These are phyloP conservation scores for Petrocephalus microphthalmus DNA, from an alignment of 2,113 vertebrate genomes.

Conservation along the genomic window DNA sequence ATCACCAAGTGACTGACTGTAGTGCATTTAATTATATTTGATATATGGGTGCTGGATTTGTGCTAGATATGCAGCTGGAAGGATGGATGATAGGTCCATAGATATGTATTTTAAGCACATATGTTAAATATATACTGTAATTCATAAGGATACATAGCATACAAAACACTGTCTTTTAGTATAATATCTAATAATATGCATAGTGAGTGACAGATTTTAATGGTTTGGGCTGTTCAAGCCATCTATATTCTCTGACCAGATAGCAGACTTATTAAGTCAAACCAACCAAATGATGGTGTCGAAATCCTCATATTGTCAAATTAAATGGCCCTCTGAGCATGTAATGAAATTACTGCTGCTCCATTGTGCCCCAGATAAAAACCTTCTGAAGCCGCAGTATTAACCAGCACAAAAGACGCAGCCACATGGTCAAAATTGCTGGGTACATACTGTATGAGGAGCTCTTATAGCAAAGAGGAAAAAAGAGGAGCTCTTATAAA, in stretches of 20 bases:
- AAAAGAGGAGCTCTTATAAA: neutral
- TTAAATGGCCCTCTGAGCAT: neutral
- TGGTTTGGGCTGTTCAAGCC: neutral
- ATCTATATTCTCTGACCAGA: neutral
- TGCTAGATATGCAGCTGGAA: neutral
- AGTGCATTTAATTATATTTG: neutral
- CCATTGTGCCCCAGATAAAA: neutral
- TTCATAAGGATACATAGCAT: neutral
- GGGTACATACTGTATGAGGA: neutral
- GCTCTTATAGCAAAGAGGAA: no score
- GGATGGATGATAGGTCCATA: neutral
- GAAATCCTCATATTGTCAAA: neutral
- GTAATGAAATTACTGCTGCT: constrained; percentile 11
- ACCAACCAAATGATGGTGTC: neutral
- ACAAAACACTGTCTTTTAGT: neutral
- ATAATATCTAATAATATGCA: neutral
- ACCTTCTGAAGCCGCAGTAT: neutral
- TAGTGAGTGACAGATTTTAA: neutral
- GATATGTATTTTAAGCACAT: neutral
- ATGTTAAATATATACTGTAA: neutral
- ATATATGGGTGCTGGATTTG: neutral
- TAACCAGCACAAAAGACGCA: neutral
- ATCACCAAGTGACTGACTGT: neutral
- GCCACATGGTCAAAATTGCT: neutral
- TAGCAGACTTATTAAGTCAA: neutral